Percentiles rank a stretch among this genome's conserved stretches.
These are phyloP conservation scores for Apostichopus californicus DNA, from an alignment of 35 echinoderm and acorn worm genomes.

Conservation along the genomic window DNA sequence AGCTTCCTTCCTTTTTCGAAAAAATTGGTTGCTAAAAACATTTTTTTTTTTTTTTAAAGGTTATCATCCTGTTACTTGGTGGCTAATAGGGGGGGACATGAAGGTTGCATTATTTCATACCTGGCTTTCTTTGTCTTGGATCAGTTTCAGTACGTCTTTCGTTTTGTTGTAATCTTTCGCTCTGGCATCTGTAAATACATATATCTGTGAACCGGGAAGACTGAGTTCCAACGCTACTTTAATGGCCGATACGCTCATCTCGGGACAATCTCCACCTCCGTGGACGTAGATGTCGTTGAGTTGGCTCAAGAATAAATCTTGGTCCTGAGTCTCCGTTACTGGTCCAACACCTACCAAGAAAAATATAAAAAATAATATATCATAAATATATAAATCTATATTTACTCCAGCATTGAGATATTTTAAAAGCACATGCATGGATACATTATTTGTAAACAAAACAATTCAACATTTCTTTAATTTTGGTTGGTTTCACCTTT, in stretches of 20 bases:
- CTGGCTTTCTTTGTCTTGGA: slow-evolving; percentile 99
- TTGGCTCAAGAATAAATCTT: slow-evolving; percentile 61
- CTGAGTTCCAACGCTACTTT: slow-evolving; percentile 82
- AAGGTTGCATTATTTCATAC: slow-evolving; percentile 33
- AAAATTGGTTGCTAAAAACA: no score
- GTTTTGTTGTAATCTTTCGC: slow-evolving; percentile 89
- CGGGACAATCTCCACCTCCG: slow-evolving; percentile 95
- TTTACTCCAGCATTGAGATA: no score
- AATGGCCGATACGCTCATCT: slow-evolving; percentile 91
- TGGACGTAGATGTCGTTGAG: slow-evolving; percentile 83
- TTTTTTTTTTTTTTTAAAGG: no score
- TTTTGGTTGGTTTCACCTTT: no score
- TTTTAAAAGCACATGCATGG: no score
- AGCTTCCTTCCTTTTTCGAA: no score
- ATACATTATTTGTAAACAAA: no score
- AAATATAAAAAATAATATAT: neutral
- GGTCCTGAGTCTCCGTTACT: slow-evolving; percentile 79
- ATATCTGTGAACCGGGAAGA: slow-evolving; percentile 91
- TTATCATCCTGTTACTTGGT: no score
- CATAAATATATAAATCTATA: no score
- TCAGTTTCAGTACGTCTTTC: slow-evolving; percentile 85
- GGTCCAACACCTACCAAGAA: slow-evolving; percentile 77
- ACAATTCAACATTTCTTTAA: no score
- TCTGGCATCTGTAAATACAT: slow-evolving; percentile 98
- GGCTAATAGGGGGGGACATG: no score